phyloP scores from a whole-genome alignment of 2,113 vertebrate genomes.

The Saguinus imperator region DNA sequence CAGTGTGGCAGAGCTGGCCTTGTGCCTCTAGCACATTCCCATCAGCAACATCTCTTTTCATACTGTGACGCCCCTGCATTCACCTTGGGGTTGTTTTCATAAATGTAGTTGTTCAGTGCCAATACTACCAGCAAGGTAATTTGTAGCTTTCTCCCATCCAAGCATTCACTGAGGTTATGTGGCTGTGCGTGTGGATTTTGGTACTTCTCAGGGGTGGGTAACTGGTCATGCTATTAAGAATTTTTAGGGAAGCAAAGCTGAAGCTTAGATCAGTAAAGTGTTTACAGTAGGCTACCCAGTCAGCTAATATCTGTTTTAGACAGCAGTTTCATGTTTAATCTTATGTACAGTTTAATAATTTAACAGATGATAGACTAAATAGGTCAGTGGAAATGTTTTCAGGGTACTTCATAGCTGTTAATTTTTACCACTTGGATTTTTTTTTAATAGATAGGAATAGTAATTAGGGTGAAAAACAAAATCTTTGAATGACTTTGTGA shows the following conservation, averaged over 20 bases:
- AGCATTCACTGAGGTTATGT: neutral
- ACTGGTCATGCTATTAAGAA: neutral
- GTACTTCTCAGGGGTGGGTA: neutral
- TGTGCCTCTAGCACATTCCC: neutral
- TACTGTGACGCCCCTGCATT: no score
- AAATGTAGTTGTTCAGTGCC: neutral
- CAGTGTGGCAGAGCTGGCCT: neutral
- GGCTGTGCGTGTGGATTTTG: neutral
- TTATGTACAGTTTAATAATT: slow-evolving; percentile 34
- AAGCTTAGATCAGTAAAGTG: neutral
- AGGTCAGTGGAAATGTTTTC: neutral
- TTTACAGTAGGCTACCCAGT: no score
- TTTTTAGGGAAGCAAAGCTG: neutral
- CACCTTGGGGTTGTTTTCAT: no score
- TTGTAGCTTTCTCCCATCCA: neutral
- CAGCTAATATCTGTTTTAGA: neutral
- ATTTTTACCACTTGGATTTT: slow-evolving; percentile 33
- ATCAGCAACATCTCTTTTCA: neutral
- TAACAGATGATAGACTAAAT: neutral
- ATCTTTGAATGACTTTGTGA: neutral
- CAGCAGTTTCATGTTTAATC: neutral
- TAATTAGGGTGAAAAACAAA: neutral
- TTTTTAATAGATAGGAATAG: neutral
- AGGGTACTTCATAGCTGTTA: slow-evolving; percentile 4
- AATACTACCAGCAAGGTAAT: neutral